Evolutionary conservation across 2,113 vertebrate species (phyloP), one percentile per base, ranked within the genome.

Genomic region (Epinephelus moara): DNA sequence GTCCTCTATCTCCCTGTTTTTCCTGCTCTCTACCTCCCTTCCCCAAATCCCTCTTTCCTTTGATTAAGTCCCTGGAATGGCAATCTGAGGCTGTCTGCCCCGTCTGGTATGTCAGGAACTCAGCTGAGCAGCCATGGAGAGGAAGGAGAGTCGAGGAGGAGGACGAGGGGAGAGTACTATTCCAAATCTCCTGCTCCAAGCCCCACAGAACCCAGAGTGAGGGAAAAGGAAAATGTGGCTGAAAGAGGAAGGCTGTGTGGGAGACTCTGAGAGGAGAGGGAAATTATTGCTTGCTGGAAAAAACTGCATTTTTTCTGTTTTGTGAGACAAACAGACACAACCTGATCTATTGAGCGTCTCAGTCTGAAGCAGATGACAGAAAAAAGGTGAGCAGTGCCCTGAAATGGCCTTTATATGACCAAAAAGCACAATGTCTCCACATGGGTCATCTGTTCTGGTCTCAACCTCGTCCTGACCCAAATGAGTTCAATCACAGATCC

Each of bases 31-130:
- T 13, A 45, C 70, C 66, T 78, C 66, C 45, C 72, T 74, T 64
- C 40, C 70, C 50, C 17, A 40, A 3, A 19, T 40, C 45, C 23
- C 62, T 19, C 40, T 83, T 77, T 73, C 79, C 84, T 85, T 85
- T 91, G 70, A 93, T 74, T 87, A 85, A 91, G 87, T 64, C 84
- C 59, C 76, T 91, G 92, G 81, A 93, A 95, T 82, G 88, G 63
- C 84, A 79, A 89, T 94, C 72, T 81, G 85, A 92, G 91, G 84
- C 86, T 90, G 92, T 93, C 91, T 95, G 94, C 93, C 92, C 93
- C 89, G 92, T 95, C 93, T 96, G 93, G 95, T 93, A 95, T 95
- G 94, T 92, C 64, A 88, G 93, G 92, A 96, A 95, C 89, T 94
- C 89, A 62, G 73, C 72, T 42, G 78, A 80, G 77, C 67, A 75